These are phyloP conservation scores for Ruditapes philippinarum DNA, from an alignment of 1,140 invertebrate genomes.

Conservation along the genomic window DNA sequence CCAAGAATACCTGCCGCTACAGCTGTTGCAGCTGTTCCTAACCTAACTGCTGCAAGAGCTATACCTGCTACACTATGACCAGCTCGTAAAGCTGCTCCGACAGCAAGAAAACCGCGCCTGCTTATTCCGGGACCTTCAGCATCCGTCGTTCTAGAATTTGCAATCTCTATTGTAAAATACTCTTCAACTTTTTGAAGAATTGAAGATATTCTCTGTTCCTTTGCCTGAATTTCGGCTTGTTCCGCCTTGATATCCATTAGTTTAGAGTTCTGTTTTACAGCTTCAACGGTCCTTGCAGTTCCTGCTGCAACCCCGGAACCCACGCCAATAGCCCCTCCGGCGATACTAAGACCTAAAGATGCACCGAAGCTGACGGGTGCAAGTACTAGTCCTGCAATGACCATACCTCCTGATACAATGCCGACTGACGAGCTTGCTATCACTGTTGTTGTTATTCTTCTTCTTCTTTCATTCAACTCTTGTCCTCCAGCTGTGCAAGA, in stretches of 20 bases:
- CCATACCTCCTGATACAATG: neutral
- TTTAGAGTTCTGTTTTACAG: neutral
- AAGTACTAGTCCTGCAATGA: neutral
- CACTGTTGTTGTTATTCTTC: neutral
- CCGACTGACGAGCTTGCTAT: neutral
- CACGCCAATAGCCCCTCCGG: slow-evolving; percentile 1
- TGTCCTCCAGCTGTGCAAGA: neutral
- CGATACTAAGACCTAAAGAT: slow-evolving; percentile 12
- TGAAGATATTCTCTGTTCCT: neutral
- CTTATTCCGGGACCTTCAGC: neutral
- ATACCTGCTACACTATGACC: slow-evolving; percentile 5
- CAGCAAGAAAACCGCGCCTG: neutral
- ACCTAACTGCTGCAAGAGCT: neutral
- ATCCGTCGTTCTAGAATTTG: neutral
- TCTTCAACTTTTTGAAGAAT: neutral
- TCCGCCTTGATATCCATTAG: neutral
- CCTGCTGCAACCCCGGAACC: neutral
- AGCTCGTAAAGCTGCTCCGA: neutral
- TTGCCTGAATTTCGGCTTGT: neutral
- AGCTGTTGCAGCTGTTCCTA: neutral
- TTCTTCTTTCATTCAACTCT: slow-evolving; percentile 5
- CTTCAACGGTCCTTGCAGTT: neutral
- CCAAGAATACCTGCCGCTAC: neutral
- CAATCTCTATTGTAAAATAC: neutral
- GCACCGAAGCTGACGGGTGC: slow-evolving; percentile 2